A percentile compares a stretch with the other conserved stretches of the same genome.
These are phyloP conservation scores for Deilephila elpenor DNA, from an alignment of 2,888 invertebrate species.

Conservation along the genomic window DNA sequence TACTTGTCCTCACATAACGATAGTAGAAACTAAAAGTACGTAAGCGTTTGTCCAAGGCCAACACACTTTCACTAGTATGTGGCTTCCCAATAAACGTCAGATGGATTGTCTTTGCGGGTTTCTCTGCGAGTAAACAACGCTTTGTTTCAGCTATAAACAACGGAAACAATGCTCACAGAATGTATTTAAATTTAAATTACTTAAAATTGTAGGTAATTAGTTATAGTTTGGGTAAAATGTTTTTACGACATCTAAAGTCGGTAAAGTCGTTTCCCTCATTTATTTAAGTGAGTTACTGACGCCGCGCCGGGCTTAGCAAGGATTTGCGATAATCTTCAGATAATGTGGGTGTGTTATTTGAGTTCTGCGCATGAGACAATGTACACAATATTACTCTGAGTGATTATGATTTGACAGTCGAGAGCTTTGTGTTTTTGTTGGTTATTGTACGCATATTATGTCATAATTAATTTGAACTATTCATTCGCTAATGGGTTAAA, in stretches of 20 bases:
- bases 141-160: conserved; percentile 12
- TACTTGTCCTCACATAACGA: conserved; percentile 24
- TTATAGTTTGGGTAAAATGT: conserved; percentile 1
- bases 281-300: neutral
- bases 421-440: neutral
- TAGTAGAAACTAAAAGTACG: conserved; percentile 22
- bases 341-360: neutral
- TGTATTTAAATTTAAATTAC: conserved; percentile 12
- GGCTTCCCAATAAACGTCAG: conserved; percentile 21
- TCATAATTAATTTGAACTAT: too few species aligned
- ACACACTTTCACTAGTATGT: conserved; percentile 28
- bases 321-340: neutral
- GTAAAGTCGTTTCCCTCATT: neutral
- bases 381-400: neutral
- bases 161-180: neutral
- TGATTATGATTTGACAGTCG: neutral
- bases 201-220: conserved; percentile 2
- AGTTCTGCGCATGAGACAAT: neutral
- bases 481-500: too few species aligned
- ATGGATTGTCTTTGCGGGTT: conserved; percentile 33
- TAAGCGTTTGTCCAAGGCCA: conserved; percentile 20
- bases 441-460: too few species aligned
- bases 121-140: conserved; percentile 39
- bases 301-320: neutral
- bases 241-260: neutral